Evolutionary conservation across 1,140 invertebrate species (phyloP).

Genomic region (Brachionus sp.): DNA sequence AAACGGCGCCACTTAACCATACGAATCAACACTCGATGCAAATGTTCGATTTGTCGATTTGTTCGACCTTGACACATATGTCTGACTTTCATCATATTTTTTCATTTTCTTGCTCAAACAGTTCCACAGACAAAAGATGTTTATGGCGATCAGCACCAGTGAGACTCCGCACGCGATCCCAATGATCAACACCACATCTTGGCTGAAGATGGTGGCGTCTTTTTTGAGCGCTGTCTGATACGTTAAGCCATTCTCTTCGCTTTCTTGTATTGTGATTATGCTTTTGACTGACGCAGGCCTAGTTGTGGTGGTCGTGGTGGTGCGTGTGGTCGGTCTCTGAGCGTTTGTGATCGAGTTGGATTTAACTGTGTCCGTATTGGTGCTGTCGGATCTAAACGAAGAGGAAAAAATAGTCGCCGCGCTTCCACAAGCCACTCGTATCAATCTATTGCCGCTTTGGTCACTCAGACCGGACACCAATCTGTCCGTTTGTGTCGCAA

Average conservation of each 20-base stretch:
- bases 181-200: neutral
- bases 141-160: neutral
- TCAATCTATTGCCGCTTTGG: neutral
- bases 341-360: conserved; percentile 23
- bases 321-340: neutral
- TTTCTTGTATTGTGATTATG: neutral
- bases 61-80: neutral
- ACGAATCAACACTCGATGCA: neutral
- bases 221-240: neutral
- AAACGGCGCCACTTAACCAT: neutral
- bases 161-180: neutral
- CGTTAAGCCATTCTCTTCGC: neutral
- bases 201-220: neutral
- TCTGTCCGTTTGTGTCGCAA: neutral
- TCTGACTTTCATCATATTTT: neutral
- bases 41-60: neutral
- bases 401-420: conserved; percentile 23
- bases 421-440: conserved; percentile 17
- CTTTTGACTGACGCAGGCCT: neutral
- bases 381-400: neutral
- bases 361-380: neutral
- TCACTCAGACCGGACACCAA: neutral
- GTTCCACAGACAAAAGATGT: neutral
- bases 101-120: neutral
- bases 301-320: neutral